A percentile compares a stretch with the other conserved stretches of the same genome.
Conservation (phyloP, 1,140 invertebrate species). For the Tetramorium alpestre region DNA sequence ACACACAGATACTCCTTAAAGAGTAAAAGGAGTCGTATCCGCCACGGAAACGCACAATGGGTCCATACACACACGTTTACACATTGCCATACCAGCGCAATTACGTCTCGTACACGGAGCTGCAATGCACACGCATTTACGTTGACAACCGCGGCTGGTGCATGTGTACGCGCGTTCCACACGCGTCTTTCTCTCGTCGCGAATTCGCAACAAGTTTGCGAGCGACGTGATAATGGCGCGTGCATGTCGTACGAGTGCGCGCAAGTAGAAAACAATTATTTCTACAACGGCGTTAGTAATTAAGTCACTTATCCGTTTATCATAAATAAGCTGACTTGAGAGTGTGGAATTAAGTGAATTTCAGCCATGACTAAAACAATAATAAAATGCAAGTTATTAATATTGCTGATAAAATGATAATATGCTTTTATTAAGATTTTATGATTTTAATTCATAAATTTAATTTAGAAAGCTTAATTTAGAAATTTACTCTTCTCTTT, state of each 20-base stretch:
- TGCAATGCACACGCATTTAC: conserved; percentile 57
- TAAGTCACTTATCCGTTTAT: conserved; percentile 54
- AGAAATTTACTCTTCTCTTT: neutral
- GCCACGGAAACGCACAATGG: conserved; percentile 72
- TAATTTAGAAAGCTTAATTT: neutral
- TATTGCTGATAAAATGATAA: neutral
- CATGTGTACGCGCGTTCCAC: conserved; percentile 46
- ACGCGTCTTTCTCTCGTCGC: conserved; percentile 42
- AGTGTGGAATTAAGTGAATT: neutral
- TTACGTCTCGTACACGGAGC: conserved; percentile 49
- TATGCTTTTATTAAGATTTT: neutral
- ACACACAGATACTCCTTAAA: conserved; percentile 63
- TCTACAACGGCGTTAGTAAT: conserved; percentile 55
- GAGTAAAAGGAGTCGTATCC: conserved; percentile 73
- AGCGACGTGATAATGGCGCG: conserved; percentile 56
- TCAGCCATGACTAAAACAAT: neutral
- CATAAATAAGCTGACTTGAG: conserved; percentile 60
- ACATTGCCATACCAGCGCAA: conserved; percentile 56
- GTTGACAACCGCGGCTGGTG: neutral
- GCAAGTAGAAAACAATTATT: conserved; percentile 74
- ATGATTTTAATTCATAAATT: neutral
- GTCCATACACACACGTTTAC: conserved; percentile 61
- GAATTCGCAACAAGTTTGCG: conserved; percentile 70
- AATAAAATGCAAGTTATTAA: neutral
- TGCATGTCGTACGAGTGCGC: neutral